Conservation (phyloP, 1,140 invertebrate species). For the Lysiphlebus fabarum region DNA sequence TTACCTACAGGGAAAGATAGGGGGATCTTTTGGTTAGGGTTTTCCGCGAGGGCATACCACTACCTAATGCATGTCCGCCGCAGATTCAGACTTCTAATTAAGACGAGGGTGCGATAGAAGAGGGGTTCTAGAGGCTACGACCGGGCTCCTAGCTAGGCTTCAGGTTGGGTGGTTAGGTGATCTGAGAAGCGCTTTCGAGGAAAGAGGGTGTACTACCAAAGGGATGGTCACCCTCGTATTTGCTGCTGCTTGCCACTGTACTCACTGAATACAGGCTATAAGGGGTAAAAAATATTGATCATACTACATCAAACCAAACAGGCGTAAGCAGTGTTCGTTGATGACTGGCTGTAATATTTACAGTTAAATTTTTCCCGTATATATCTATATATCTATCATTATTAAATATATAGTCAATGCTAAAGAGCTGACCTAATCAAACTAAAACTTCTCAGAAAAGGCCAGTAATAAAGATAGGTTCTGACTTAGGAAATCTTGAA, state of each 20-base stretch:
- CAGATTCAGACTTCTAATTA: conserved; percentile 68
- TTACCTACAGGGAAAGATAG: conserved; percentile 6
- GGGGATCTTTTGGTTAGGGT: not conserved
- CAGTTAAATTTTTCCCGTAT: conserved; percentile 24
- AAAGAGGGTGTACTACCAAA: conserved; percentile 33
- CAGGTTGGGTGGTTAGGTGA: conserved; percentile 27
- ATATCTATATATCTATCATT: too few relatives aligned
- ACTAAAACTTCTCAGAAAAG: too few relatives aligned
- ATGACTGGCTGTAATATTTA: too few relatives aligned
- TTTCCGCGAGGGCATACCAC: conserved; percentile 42
- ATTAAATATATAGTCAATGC: too few relatives aligned
- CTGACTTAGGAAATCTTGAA: too few relatives aligned
- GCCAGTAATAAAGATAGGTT: too few relatives aligned
- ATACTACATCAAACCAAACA: conserved; percentile 37
- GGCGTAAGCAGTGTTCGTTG: too few relatives aligned
- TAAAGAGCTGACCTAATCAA: too few relatives aligned
- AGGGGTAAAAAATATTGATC: conserved; percentile 58
- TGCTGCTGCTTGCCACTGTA: not conserved
- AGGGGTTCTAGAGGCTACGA: conserved; percentile 48
- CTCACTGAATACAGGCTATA: conserved; percentile 47
- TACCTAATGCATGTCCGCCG: conserved; percentile 64
- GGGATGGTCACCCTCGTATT: conserved; percentile 30
- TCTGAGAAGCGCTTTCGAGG: conserved; percentile 9
- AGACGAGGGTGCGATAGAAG: conserved; percentile 56
- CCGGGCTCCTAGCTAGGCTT: conserved; percentile 35